Evolutionary conservation across 1,140 invertebrate species (phyloP).

Genomic region (Rhopalosiphum maidis): DNA sequence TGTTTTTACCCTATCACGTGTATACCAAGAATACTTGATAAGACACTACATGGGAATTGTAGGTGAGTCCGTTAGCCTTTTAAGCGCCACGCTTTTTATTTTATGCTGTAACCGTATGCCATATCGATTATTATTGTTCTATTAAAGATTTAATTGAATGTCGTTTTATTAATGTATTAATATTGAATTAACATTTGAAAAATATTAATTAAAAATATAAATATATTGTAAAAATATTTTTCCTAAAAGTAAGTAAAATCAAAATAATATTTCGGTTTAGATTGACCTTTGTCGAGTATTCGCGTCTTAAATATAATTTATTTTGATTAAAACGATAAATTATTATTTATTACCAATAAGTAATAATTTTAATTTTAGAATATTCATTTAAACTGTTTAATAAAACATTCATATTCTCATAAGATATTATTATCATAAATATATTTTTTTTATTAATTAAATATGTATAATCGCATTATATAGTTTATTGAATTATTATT

Average conservation of each 20-base stretch:
- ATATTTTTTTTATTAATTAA: not conserved
- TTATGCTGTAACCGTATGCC: not conserved
- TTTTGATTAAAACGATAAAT: not conserved
- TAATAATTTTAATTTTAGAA: not conserved
- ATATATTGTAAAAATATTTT: not conserved
- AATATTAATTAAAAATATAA: not conserved
- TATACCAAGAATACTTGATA: not conserved
- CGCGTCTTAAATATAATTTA: not conserved
- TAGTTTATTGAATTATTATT: conserved; percentile 14
- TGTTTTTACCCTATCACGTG: not conserved
- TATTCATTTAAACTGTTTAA: not conserved
- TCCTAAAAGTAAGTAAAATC: not conserved
- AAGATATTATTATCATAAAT: not conserved
- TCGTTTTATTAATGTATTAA: not conserved
- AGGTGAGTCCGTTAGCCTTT: not conserved
- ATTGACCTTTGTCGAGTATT: not conserved
- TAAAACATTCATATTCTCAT: not conserved
- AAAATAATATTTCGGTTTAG: not conserved
- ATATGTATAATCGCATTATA: not conserved
- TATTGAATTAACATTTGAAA: not conserved
- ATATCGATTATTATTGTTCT: not conserved
- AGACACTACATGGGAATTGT: not conserved
- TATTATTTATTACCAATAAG: not conserved
- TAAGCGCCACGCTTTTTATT: not conserved
- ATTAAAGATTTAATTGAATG: not conserved